These are phyloP conservation scores for Physocephala rufipes DNA, from an alignment of 2,888 invertebrate genomes.

Conservation along the genomic window DNA sequence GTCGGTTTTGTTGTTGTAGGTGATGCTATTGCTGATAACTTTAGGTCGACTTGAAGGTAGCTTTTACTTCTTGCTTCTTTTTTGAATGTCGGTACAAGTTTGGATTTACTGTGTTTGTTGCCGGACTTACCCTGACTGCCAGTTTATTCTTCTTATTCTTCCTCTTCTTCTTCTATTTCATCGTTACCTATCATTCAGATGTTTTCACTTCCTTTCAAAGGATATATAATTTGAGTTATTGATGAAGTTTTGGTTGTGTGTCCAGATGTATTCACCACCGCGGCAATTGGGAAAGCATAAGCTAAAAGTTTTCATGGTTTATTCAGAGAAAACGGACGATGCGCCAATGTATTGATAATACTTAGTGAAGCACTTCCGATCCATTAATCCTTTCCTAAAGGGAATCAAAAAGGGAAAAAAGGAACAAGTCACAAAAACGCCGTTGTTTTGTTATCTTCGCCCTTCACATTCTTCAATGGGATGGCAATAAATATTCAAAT, in stretches of 20 bases:
- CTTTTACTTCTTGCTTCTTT: not conserved
- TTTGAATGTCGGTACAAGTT: slow-evolving; percentile 28
- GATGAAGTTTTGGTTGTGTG: slow-evolving; percentile 26
- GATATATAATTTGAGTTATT: slow-evolving; percentile 30
- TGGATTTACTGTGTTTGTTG: not conserved
- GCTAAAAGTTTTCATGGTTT: slow-evolving; percentile 41
- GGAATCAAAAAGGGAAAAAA: slow-evolving; percentile 22
- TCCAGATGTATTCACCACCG: not conserved
- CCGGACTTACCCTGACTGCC: slow-evolving; percentile 11
- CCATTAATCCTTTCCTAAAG: slow-evolving; percentile 21
- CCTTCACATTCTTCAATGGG: not conserved
- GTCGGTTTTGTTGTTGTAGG: not conserved
- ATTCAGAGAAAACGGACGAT: slow-evolving; percentile 49
- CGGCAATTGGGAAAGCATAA: not conserved
- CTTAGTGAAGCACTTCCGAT: slow-evolving; percentile 31
- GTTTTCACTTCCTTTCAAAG: not conserved
- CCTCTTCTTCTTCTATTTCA: slow-evolving; percentile 11
- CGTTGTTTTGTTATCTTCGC: slow-evolving; percentile 16
- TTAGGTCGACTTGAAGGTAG: slow-evolving; percentile 10
- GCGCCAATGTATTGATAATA: slow-evolving; percentile 45
- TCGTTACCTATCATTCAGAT: slow-evolving; percentile 15
- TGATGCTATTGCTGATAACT: slow-evolving; percentile 11
- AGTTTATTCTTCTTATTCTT: slow-evolving; percentile 17
- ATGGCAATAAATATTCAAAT: slow-evolving; percentile 34
- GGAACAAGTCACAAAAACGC: not conserved